Percentiles rank a stretch among this genome's conserved stretches.
These are phyloP conservation scores for Hybognathus amarus DNA, from an alignment of 2,797 vertebrate genomes.

Conservation along the genomic window DNA sequence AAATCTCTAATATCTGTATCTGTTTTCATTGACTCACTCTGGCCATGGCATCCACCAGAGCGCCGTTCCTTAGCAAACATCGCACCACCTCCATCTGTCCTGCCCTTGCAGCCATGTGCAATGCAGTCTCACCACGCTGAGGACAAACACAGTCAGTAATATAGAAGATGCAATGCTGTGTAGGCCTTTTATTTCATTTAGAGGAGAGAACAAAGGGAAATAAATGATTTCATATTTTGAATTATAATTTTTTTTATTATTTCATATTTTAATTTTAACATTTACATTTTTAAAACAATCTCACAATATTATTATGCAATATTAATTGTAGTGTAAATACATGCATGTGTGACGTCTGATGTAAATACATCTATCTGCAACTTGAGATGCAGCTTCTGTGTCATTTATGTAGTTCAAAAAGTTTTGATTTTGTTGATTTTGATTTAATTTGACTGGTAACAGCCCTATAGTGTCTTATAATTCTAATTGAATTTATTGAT, in stretches of 20 bases:
- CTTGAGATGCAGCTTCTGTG: no score
- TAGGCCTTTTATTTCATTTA: not conserved
- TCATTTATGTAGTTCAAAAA: no score
- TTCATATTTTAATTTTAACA: no score
- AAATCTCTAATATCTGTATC: not conserved
- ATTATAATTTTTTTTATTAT: no score
- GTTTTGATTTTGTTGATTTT: no score
- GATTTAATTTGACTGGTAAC: not conserved
- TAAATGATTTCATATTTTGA: not conserved
- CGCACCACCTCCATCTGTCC: constrained; percentile 98
- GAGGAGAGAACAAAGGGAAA: not conserved
- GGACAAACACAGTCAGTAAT: constrained; percentile 2
- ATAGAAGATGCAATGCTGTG: not conserved
- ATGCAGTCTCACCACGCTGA: constrained; percentile 93
- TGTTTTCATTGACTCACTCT: constrained; percentile 81
- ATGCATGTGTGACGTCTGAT: no score
- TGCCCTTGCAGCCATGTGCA: constrained; percentile 96
- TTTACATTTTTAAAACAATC: no score
- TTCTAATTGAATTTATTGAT: not conserved
- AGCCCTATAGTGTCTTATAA: not conserved
- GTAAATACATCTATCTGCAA: no score
- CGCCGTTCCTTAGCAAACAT: constrained; percentile 93
- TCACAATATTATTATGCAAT: no score
- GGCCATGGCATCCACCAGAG: constrained; percentile 92
- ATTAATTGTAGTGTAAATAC: no score